phyloP scores from a whole-genome alignment of 2,888 invertebrate species.

The Baronia brevicornis region DNA sequence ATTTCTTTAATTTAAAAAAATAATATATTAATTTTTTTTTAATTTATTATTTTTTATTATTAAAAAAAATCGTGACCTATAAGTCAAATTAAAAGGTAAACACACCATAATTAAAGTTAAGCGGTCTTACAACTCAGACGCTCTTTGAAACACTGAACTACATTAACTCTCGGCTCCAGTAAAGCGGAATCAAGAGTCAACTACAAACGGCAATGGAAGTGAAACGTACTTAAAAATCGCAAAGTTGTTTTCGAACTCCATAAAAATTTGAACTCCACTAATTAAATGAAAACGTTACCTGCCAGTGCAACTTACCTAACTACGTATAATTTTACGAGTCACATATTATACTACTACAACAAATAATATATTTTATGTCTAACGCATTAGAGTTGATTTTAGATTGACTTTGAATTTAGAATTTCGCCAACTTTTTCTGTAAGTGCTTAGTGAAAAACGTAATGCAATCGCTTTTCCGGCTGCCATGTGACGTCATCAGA shows the following conservation, averaged over 20 bases:
- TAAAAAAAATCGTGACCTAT: too few relatives aligned
- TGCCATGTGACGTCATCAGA: conserved; percentile 16
- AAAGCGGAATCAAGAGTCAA: conserved; percentile 14
- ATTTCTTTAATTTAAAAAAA: too few relatives aligned
- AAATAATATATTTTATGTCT: too few relatives aligned
- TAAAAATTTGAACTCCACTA: conserved; percentile 31
- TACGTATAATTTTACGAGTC: conserved; percentile 16
- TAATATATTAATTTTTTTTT: too few relatives aligned
- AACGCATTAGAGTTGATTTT: conserved; percentile 1
- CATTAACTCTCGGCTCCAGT: conserved; percentile 16
- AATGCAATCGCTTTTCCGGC: conserved; percentile 18
- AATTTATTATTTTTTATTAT: too few relatives aligned
- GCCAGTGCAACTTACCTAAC: conserved; percentile 32
- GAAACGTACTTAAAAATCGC: conserved; percentile 10
- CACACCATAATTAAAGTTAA: too few relatives aligned
- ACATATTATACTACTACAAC: conserved; percentile 15
- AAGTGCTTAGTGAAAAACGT: conserved; percentile 16
- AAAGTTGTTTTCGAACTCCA: conserved; percentile 13
- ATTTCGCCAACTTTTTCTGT: conserved; percentile 14
- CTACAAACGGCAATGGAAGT: conserved; percentile 8
- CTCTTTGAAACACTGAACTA: too few relatives aligned
- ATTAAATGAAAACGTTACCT: conserved; percentile 50
- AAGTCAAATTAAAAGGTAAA: too few relatives aligned
- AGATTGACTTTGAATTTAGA: too few relatives aligned
- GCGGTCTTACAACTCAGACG: too few relatives aligned